These are phyloP conservation scores for Drosophila neocordata DNA, from an alignment of 1,140 invertebrate genomes.

Conservation along the genomic window DNA sequence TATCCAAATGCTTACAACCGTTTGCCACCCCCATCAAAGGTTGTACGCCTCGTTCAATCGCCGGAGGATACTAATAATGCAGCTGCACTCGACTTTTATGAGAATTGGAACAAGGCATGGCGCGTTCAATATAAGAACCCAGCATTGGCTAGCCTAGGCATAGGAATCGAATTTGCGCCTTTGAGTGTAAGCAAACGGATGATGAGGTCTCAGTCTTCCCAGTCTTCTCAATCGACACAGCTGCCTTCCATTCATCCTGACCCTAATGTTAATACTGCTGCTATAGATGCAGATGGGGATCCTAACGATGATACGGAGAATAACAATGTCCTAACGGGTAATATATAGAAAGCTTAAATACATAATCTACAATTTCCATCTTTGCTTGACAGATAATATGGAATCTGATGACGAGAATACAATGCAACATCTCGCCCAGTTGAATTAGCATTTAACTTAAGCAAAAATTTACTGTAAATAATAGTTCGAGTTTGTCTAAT, in stretches of 20 bases:
- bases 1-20: not conserved
- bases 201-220: not conserved
- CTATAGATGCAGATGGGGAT: not conserved
- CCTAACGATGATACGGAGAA: constrained; percentile 35
- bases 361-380: not conserved
- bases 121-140: constrained; percentile 39
- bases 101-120: constrained; percentile 34
- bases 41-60: not conserved
- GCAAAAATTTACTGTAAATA: not conserved
- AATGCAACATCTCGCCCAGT: constrained; percentile 1
- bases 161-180: constrained; percentile 40
- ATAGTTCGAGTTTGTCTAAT: not conserved
- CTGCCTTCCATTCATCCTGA: not conserved
- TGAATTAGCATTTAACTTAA: not conserved
- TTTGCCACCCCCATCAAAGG: not conserved
- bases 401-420: constrained; percentile 40
- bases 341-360: not conserved
- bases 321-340: not conserved
- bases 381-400: not conserved
- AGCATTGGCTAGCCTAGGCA: not conserved
- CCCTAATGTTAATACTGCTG: not conserved
- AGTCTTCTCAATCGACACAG: not conserved
- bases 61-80: constrained; percentile 16
- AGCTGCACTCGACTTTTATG: constrained; percentile 36
- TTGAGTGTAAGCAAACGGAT: not conserved